Base-by-base conservation (phyloP, 2,113 vertebrate species). In the Dasyprocta punctata region DNA sequence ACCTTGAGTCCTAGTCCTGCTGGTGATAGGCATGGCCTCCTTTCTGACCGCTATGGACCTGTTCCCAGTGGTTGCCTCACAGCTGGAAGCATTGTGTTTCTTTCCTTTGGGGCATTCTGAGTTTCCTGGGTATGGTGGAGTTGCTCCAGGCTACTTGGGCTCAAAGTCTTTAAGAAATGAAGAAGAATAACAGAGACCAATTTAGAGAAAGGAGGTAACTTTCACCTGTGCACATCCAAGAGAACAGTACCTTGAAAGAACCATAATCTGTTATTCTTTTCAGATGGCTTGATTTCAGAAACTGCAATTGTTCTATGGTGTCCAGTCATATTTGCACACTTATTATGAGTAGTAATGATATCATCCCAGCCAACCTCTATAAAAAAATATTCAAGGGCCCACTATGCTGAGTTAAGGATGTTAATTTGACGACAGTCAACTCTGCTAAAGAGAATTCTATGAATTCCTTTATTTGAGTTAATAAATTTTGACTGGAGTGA, bases 391-490 rank as follows among this genome's bases (percentile, higher is more conserved):
- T 56, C 26, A 58, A 77, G 80, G 82, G 33, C 58, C n/a, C 49
- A 44, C 54, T 54, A 10, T 63, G 49, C 20, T 47, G 26, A 52
- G 30, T 44, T 58, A 69, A 92, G 22, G 24, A 73, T 71, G 19
- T 81, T 56, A 36, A 89, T 3, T 26, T 90, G 20, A 52, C 93
- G n/a, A 85, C 9, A 54, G 49, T 38, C 33, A 28, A 80, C 41
- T 13, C 54, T 86, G 61, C n/a, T 83, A 82, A 65, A 88, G 2
- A 82, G 13, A 85, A 90, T 78, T 83, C 89, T 92, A 49, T 67
- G 49, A 60, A 85, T 86, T 88, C 41, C 24, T 89, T 81, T 58
- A 95, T 61, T 83, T 86, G 67, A 95, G 19, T 44, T 83, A 77
- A 81, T 58, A 87, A 14, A 81, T 49, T 73, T 92, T 88, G 75